Percentiles rank a stretch among this genome's conserved stretches.
These are phyloP conservation scores for Dipodomys merriami DNA, from an alignment of 2,113 vertebrate species.

Conservation along the genomic window DNA sequence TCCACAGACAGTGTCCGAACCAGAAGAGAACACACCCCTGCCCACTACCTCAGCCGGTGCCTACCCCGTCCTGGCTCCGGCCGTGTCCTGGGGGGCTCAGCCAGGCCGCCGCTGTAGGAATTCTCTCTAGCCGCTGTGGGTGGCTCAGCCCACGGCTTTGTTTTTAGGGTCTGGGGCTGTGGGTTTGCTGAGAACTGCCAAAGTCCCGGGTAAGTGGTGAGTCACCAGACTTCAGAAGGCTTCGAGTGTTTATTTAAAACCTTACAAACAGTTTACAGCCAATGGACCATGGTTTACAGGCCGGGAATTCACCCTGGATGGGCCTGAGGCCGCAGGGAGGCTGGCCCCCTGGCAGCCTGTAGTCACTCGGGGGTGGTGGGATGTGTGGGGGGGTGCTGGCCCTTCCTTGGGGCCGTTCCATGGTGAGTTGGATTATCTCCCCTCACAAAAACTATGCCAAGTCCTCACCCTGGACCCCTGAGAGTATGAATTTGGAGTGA, in stretches of 20 bases:
- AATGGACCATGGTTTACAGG: background rate
- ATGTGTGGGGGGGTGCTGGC: background rate
- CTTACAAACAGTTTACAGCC: constrained; percentile 73
- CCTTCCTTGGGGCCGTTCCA: background rate
- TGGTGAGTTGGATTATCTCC: too few species aligned
- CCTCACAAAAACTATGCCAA: background rate
- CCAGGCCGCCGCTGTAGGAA: fast-evolving
- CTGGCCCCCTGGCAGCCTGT: too few species aligned
- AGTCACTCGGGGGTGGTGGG: too few species aligned
- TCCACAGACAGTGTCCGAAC: background rate
- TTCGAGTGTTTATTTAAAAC: constrained; percentile 69
- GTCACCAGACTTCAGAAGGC: constrained; percentile 53
- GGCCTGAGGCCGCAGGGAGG: background rate
- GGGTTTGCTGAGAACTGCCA: constrained; percentile 43
- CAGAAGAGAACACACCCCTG: fast-evolving
- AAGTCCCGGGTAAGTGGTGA: background rate
- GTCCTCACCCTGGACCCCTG: background rate
- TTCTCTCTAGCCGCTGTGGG: constrained; percentile 40
- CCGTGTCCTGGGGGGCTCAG: background rate
- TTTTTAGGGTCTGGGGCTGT: background rate
- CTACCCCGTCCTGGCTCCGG: background rate
- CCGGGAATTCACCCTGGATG: background rate
- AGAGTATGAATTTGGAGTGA: background rate
- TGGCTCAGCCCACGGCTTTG: constrained; percentile 39
- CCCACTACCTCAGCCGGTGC: fast-evolving